These are phyloP conservation scores for Lycia hirtaria DNA, from an alignment of 2,888 invertebrate genomes.

Conservation along the genomic window DNA sequence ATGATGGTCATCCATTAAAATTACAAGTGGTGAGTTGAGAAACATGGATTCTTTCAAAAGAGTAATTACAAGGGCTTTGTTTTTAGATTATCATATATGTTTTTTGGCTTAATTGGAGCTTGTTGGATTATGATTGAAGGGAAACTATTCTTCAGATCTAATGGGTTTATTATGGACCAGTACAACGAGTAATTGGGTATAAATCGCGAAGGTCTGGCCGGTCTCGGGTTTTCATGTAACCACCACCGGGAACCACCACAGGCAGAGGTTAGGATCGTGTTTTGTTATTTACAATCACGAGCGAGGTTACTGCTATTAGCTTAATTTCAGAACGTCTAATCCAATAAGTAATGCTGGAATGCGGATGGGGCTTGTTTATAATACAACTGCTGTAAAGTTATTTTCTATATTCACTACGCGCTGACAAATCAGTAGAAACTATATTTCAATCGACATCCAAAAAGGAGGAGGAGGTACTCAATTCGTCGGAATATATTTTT, in stretches of 20 bases:
- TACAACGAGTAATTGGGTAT: conserved; percentile 19
- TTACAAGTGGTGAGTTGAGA: conserved; percentile 25
- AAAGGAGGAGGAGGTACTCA: no score
- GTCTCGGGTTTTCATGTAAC: conserved; percentile 18
- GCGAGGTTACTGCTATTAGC: conserved; percentile 19
- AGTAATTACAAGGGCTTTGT: conserved; percentile 33
- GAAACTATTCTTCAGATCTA: conserved; percentile 16
- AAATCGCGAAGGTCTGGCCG: conserved; percentile 14
- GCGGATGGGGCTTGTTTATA: conserved; percentile 17
- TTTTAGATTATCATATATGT: conserved; percentile 29
- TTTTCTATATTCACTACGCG: not conserved
- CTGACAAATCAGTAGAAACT: not conserved
- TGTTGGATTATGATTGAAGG: conserved; percentile 23
- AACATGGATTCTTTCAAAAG: conserved; percentile 25
- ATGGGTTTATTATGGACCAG: conserved; percentile 17
- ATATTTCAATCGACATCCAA: no score
- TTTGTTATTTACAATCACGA: conserved; percentile 32
- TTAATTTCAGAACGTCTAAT: conserved; percentile 24
- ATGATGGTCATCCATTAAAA: conserved; percentile 38
- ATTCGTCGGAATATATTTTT: no score
- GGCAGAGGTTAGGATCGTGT: conserved; percentile 42
- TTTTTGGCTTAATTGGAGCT: conserved; percentile 21
- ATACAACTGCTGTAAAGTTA: not conserved
- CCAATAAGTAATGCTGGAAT: conserved; percentile 17
- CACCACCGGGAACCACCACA: conserved; percentile 18